These are phyloP conservation scores for Chiloscyllium punctatum DNA, from an alignment of 2,797 vertebrate genomes.

Conservation along the genomic window DNA sequence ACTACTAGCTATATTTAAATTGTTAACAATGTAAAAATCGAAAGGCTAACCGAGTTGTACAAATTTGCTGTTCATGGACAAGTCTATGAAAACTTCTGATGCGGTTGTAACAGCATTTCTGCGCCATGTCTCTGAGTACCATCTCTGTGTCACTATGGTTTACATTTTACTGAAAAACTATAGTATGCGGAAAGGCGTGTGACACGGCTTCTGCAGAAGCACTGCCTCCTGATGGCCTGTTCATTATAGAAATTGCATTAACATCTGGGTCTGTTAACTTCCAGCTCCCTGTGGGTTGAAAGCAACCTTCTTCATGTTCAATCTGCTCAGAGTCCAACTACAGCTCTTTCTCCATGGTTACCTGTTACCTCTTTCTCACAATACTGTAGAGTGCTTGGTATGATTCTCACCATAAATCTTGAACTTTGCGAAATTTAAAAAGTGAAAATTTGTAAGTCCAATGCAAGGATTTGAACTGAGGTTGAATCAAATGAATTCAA, in stretches of 20 bases:
- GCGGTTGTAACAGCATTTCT: no score
- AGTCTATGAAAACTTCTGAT: no score
- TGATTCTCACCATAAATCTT: not conserved
- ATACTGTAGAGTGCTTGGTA: not conserved
- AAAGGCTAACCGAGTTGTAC: no score
- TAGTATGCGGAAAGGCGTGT: not conserved
- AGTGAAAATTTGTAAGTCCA: not conserved
- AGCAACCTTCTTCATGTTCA: not conserved
- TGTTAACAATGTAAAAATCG: no score
- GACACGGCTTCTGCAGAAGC: not conserved
- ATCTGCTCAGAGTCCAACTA: not conserved
- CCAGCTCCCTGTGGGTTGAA: not conserved
- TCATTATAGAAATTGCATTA: not conserved
- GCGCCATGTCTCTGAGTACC: no score
- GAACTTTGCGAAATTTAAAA: not conserved
- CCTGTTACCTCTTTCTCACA: not conserved
- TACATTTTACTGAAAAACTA: not conserved
- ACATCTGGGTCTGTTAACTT: not conserved
- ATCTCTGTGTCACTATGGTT: no score
- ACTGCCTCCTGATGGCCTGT: not conserved
- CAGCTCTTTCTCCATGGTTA: not conserved
- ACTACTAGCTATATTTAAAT: no score
- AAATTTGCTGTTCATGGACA: no score
- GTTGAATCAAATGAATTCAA: not conserved
- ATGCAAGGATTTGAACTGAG: not conserved